phyloP scores from a whole-genome alignment of 2,888 invertebrate species.

The Nomada fucata region DNA sequence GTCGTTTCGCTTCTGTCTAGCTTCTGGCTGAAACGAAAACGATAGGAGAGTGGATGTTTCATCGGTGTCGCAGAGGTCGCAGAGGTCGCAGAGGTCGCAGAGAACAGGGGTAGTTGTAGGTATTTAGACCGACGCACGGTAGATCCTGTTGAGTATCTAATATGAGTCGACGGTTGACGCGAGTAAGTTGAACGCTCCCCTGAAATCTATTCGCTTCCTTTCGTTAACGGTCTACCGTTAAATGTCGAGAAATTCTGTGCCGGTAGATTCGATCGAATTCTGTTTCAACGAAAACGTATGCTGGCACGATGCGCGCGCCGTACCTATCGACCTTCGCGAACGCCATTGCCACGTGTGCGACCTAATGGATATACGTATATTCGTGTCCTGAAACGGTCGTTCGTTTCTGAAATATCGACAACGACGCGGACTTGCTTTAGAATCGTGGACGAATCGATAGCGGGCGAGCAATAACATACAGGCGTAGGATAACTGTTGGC shows the following conservation, averaged over 20 bases:
- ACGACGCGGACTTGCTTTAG: background rate
- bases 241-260: background rate
- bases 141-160: too few relatives aligned
- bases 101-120: too few relatives aligned
- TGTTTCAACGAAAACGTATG: background rate
- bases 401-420: constrained; percentile 21
- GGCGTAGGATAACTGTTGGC: background rate
- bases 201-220: too few relatives aligned
- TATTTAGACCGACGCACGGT: too few relatives aligned
- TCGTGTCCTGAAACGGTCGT: background rate
- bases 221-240: too few relatives aligned
- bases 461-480: background rate
- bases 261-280: background rate
- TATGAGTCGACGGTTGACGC: too few relatives aligned
- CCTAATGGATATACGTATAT: constrained; percentile 37
- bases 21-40: background rate
- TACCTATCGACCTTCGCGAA: constrained; percentile 55
- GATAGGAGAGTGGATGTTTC: too few relatives aligned
- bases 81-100: too few relatives aligned
- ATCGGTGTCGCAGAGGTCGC: too few relatives aligned
- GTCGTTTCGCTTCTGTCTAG: too few relatives aligned
- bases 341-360: constrained; percentile 53
- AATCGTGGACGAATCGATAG: background rate
- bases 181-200: too few relatives aligned
- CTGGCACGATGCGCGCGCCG: constrained; percentile 53